These are phyloP conservation scores for Channa maculata DNA, from an alignment of 2,113 vertebrate genomes.

Conservation along the genomic window DNA sequence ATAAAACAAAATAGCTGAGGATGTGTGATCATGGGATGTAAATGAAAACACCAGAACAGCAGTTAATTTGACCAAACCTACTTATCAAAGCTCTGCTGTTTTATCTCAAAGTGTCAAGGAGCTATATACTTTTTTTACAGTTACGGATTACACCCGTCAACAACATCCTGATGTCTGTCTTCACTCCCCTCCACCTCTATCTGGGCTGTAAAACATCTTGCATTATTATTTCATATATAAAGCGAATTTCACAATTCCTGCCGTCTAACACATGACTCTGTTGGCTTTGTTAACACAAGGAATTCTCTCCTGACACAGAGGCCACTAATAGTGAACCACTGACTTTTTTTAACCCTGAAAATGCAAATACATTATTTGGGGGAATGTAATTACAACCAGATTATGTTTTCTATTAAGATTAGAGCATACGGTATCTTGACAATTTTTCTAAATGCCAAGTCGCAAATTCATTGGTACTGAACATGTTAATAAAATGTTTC, in stretches of 20 bases:
- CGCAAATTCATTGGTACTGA: too few relatives aligned
- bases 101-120: slow-evolving; percentile 18
- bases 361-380: background rate
- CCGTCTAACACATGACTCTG: background rate
- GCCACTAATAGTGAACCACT: background rate
- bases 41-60: background rate
- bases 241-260: slow-evolving; percentile 1
- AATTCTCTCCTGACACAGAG: too few relatives aligned
- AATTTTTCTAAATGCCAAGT: too few relatives aligned
- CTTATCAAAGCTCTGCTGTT: background rate
- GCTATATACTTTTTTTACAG: slow-evolving; percentile 26
- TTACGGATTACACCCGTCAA: slow-evolving; percentile 10
- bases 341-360: background rate
- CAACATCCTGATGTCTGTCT: slow-evolving; percentile 32
- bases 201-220: slow-evolving; percentile 16
- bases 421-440: too few relatives aligned
- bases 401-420: too few relatives aligned
- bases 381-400: too few relatives aligned
- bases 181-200: background rate
- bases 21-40: background rate
- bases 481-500: too few relatives aligned
- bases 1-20: too few relatives aligned
- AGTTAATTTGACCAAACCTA: too few relatives aligned
- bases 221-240: slow-evolving; percentile 20
- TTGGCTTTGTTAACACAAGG: background rate